Percentiles rank a stretch among this genome's conserved stretches.
Evolutionary conservation across 2,888 invertebrate genomes (phyloP).

Genomic region (Dastarcus helophoroides): DNA sequence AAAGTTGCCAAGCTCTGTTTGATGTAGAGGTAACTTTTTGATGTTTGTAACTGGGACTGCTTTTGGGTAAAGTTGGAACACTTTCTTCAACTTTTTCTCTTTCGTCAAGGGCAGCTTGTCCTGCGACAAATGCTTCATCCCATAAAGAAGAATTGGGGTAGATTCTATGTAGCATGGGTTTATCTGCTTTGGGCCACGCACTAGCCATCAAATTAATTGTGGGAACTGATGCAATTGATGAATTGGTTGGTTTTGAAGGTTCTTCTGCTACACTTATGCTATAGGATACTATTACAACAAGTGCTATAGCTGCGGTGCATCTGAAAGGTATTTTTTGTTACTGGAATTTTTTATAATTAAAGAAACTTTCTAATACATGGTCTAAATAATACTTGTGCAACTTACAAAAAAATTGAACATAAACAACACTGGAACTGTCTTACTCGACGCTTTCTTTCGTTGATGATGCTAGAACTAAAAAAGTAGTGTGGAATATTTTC

Average conservation of each 20-base stretch:
- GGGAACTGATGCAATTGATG: constrained; percentile 11
- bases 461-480: constrained; percentile 41
- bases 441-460: constrained; percentile 41
- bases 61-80: constrained; percentile 39
- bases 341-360: no score
- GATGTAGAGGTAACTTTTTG: constrained; percentile 58
- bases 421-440: constrained; percentile 60
- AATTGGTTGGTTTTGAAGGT: constrained; percentile 9
- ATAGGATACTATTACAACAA: constrained; percentile 4
- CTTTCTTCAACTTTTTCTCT: constrained; percentile 44
- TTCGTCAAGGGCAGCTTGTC: constrained; percentile 45
- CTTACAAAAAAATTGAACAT: constrained; percentile 59
- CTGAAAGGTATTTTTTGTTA: constrained; percentile 3
- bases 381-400: constrained; percentile 20
- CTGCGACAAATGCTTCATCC: constrained; percentile 11
- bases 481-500: constrained; percentile 39
- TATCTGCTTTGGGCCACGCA: constrained; percentile 19
- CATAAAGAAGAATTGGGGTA: constrained; percentile 13
- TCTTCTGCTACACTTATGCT: constrained; percentile 11
- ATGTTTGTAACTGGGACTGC: constrained; percentile 57
- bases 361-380: no score
- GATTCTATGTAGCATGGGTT: constrained; percentile 9
- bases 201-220: constrained; percentile 14
- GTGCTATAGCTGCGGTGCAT: background rate
- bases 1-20: constrained; percentile 46